Evolutionary conservation across 2,113 vertebrate genomes (phyloP).

Genomic region (Passer montanus): DNA sequence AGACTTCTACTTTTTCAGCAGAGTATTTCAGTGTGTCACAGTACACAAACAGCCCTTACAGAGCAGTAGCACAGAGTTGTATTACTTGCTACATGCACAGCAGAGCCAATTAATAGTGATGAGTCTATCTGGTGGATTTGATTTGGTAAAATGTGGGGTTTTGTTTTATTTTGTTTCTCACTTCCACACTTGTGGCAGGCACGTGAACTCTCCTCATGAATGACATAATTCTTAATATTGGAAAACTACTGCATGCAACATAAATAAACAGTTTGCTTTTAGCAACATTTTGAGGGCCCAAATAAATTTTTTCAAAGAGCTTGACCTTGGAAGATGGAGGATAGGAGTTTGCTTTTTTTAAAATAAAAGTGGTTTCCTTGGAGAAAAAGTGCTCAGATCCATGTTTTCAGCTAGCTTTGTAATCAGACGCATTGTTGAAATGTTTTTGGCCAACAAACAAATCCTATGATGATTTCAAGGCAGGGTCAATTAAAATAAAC

Average conservation of each 20-base stretch:
- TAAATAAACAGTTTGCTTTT: neutral
- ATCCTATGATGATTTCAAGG: conserved; percentile 3
- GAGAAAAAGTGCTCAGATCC: neutral
- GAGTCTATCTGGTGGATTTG: conserved; percentile 41
- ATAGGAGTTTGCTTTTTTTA: neutral
- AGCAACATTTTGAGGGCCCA: neutral
- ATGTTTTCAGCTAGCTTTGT: neutral
- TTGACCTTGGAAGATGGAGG: neutral
- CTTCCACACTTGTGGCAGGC: rapidly evolving
- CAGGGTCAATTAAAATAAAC: conserved; percentile 42
- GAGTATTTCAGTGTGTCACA: conserved; percentile 44
- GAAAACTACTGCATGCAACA: neutral
- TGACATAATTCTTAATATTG: neutral
- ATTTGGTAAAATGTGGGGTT: neutral
- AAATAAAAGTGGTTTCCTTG: neutral
- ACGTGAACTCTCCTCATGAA: neutral
- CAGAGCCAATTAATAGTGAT: conserved; percentile 37
- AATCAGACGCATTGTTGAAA: neutral
- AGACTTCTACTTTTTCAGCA: neutral
- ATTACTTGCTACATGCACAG: neutral
- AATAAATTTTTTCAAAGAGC: neutral
- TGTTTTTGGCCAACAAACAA: conserved; percentile 8
- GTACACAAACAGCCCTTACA: conserved; percentile 21
- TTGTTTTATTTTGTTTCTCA: neutral
- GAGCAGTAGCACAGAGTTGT: neutral